phyloP scores from a whole-genome alignment of 2,113 vertebrate genomes.

The Thunnus maccoyii region DNA sequence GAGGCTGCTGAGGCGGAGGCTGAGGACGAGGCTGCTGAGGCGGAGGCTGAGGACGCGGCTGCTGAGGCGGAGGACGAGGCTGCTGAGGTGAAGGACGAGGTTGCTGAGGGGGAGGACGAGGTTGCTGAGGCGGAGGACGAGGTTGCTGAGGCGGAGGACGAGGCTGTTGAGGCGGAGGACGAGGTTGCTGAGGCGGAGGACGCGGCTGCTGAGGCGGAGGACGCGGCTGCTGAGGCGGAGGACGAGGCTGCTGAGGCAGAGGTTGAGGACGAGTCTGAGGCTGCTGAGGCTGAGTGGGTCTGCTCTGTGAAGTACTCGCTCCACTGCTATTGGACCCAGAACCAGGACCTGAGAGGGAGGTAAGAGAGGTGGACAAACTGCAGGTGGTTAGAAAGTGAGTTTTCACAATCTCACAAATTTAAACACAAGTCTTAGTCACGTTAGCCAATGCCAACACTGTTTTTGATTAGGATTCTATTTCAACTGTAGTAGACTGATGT shows the following conservation, averaged over 20 bases:
- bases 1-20: no score
- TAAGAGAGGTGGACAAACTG: background rate
- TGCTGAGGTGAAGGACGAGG: background rate
- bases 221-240: background rate
- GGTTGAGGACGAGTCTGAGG: background rate
- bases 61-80: background rate
- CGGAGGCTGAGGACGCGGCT: no score
- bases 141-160: background rate
- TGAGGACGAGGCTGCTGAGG: no score
- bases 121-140: background rate
- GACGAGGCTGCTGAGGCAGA: background rate
- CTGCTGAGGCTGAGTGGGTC: background rate
- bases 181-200: no score
- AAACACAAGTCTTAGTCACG: no score
- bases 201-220: no score
- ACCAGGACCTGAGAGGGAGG: conserved; percentile 30
- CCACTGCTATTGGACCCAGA: conserved; percentile 24
- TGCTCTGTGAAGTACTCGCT: background rate
- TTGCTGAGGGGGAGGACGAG: background rate
- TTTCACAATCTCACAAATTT: no score
- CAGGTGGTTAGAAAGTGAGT: no score
- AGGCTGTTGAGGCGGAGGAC: no score
- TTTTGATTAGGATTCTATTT: no score
- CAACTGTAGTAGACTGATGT: no score
- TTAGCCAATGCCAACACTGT: no score